Evolutionary conservation across 1,140 invertebrate species (phyloP).

Genomic region (Mylabris phalerata): DNA sequence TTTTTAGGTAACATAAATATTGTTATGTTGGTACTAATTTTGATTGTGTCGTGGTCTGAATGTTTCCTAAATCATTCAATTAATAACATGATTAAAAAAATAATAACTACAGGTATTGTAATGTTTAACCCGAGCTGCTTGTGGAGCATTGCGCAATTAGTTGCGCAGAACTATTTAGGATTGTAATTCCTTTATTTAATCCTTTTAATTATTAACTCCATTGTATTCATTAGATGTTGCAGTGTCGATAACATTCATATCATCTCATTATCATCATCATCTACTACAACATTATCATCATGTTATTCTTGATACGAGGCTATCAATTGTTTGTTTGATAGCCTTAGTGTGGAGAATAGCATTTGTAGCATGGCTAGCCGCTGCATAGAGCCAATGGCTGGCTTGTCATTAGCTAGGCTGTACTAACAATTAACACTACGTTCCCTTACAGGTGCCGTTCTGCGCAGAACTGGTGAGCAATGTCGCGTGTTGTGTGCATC

Average conservation of each 20-base stretch:
- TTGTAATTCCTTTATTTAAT: not conserved
- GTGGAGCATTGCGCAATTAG: slow-evolving; percentile 9
- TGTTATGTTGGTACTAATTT: no score
- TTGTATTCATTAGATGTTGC: no score
- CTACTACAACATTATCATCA: no score
- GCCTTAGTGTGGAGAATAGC: not conserved
- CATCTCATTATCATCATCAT: slow-evolving; percentile 6
- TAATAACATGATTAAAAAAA: no score
- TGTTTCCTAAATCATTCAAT: slow-evolving; percentile 9
- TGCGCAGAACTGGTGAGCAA: slow-evolving; percentile 86
- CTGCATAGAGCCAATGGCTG: slow-evolving; percentile 28
- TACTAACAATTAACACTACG: slow-evolving; percentile 53
- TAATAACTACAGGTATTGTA: slow-evolving; percentile 24
- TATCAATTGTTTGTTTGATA: no score
- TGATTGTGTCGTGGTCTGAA: slow-evolving; percentile 18
- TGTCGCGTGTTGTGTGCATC: slow-evolving; percentile 86
- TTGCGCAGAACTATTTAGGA: not conserved
- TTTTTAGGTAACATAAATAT: not conserved
- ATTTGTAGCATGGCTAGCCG: slow-evolving; percentile 31
- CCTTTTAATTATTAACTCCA: no score
- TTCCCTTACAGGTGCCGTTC: slow-evolving; percentile 72
- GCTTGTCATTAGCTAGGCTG: slow-evolving; percentile 36
- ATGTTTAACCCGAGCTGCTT: slow-evolving; percentile 8
- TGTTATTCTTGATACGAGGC: slow-evolving; percentile 1
- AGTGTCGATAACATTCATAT: slow-evolving; percentile 7